Base-by-base conservation (phyloP, 1,140 invertebrate genomes). In the Stegodyphus dumicola region DNA sequence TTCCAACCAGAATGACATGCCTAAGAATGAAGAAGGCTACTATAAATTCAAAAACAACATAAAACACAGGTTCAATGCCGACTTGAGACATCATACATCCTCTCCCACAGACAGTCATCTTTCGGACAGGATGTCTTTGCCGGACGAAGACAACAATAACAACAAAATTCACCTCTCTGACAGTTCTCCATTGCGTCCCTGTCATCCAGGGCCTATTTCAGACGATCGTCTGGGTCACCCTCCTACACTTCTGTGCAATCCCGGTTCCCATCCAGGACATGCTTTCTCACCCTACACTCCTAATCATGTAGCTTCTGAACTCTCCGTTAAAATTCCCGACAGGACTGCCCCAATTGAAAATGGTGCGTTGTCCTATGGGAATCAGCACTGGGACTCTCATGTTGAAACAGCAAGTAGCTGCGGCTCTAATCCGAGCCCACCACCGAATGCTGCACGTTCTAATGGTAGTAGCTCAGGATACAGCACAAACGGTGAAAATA, bases 31-130 rank as follows among this genome's bases (percentile, higher is more conserved):
- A 66, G 87, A 88, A 33, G 84, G 88, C 87, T 93, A 92, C 71
- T 98, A 98, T 91, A 98, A 98, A 91, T 98, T 97, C 91, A 98
- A 98, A 91, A 97, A 96, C 88, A 96, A 95, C 87, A 98, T 98
- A 85, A 97, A 97, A 88, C 94, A 97, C 89, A 92, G 96, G 70
- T 98, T 98, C 89, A 90, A 90, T 15, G 89, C 91, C 52, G 91
- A 91, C 73, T 51, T 88, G 52, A 48, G 78, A n/a, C 73, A 86
- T 51, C 70, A 80, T 51, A 86, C 75, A 2, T 33, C 76, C 7
- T 85, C 81, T 18, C 74, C 81, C 7, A 77, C 74, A 3, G 76
- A 77, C 51, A 77, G 81, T 52, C 74, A 85, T 18, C 11, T 15
- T 2, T 85, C 81, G 1, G 81, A 85, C 49, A 52, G 64, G 51